Conservation (phyloP, 92 coral and sea anemone genomes). For the Palythoa grandiflora region DNA sequence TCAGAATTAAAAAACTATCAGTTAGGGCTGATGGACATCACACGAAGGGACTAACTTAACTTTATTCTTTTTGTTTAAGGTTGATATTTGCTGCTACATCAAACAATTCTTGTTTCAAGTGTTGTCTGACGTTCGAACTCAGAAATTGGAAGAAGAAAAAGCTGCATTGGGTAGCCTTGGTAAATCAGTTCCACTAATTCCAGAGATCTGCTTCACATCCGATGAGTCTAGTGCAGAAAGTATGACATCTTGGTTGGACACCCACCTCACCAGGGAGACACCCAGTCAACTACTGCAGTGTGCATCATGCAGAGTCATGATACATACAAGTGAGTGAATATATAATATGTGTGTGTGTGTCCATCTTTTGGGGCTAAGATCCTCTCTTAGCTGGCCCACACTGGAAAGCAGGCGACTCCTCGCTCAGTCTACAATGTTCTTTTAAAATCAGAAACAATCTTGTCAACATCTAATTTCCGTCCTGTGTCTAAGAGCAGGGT, state of each 20-base stretch:
- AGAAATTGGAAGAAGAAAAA: neutral
- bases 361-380: neutral
- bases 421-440: no score
- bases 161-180: neutral
- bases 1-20: no score
- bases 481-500: no score
- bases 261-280: conserved; percentile 67
- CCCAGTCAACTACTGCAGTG: conserved; percentile 77
- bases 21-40: neutral
- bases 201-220: conserved; percentile 91
- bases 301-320: conserved; percentile 66
- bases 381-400: no score
- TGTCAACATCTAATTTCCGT: no score
- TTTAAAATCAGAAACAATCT: no score
- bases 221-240: conserved; percentile 88
- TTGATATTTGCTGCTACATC: conserved; percentile 39
- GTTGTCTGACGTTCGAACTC: neutral
- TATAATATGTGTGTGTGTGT: neutral
- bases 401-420: no score
- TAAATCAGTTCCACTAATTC: conserved; percentile 72
- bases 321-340: conserved; percentile 78
- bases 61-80: conserved; percentile 16
- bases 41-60: neutral
- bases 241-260: conserved; percentile 88
- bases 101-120: conserved; percentile 32